Conservation (phyloP, 2,797 vertebrate species). For the Muraenolepis orangiensis region DNA sequence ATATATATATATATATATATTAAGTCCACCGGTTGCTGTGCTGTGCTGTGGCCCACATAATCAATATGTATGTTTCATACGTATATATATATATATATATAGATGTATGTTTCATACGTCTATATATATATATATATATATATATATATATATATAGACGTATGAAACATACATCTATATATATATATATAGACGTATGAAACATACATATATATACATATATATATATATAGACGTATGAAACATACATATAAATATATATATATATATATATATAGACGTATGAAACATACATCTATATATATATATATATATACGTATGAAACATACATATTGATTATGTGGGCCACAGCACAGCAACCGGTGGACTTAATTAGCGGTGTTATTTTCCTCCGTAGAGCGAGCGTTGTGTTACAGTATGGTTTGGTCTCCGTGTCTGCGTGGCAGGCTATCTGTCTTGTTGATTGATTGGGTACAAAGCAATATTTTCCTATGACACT, state of each 20-base stretch:
- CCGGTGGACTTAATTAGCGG: neutral
- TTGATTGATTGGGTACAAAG: conserved; percentile 42
- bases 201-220: neutral
- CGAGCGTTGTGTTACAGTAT: neutral
- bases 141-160: neutral
- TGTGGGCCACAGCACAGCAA: neutral
- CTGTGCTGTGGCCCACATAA: too few species aligned
- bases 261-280: too few species aligned
- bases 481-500: conserved; percentile 36
- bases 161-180: too few species aligned
- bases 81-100: too few species aligned
- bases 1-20: too few species aligned
- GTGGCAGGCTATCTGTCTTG: conserved; percentile 25
- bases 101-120: too few species aligned
- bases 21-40: too few species aligned
- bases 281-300: neutral
- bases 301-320: too few species aligned
- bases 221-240: neutral
- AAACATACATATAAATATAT: neutral
- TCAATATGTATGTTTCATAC: neutral
- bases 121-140: neutral
- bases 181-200: neutral
- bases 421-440: conserved; percentile 19
- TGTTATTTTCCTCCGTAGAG: conserved; percentile 14
- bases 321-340: too few species aligned